A percentile compares a stretch with the other conserved stretches of the same genome.
These are phyloP conservation scores for Dryobotodes eremita DNA, from an alignment of 2,888 invertebrate species.

Conservation along the genomic window DNA sequence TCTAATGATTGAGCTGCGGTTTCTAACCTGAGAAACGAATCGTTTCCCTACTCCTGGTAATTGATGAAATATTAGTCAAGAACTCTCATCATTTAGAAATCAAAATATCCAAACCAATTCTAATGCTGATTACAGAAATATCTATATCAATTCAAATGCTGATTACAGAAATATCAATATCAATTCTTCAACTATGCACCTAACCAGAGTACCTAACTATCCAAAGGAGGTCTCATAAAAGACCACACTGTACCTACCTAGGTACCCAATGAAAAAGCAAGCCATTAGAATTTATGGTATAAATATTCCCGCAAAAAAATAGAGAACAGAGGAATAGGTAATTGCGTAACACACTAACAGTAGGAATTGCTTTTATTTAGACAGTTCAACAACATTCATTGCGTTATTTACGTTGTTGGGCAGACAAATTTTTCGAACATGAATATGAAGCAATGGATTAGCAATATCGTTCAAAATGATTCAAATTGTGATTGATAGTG, in stretches of 20 bases:
- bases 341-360: too few species aligned
- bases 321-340: background rate
- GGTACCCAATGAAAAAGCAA: too few species aligned
- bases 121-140: background rate
- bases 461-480: too few species aligned
- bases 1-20: conserved; percentile 24
- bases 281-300: background rate
- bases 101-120: background rate
- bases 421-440: too few species aligned
- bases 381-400: too few species aligned
- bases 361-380: too few species aligned
- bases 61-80: background rate
- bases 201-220: background rate
- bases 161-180: background rate
- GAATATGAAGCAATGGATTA: too few species aligned
- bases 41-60: background rate
- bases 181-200: background rate
- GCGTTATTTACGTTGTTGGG: too few species aligned
- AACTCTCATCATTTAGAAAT: background rate
- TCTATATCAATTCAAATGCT: background rate
- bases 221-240: background rate
- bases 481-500: too few species aligned
- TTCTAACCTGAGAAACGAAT: background rate
- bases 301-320: background rate
- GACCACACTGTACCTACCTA: background rate